Evolutionary conservation across 2,113 vertebrate genomes (phyloP), one percentile per base, ranked within the genome.

Genomic region (Equus quagga): DNA sequence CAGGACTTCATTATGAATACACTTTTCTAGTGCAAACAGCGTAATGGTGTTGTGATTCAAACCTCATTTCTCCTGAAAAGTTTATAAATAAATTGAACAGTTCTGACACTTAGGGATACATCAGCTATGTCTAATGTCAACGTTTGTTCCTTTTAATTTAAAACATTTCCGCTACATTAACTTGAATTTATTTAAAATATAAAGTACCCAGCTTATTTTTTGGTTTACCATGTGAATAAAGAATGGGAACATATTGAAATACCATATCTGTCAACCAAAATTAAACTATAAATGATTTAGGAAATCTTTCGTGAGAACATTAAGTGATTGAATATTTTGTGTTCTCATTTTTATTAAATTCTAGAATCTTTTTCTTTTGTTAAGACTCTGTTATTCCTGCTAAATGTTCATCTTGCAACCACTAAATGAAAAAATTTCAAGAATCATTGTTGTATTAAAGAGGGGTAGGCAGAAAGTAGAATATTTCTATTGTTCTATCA

Each of bases 221-320:
- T 92, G 88, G 81, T 81, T 96, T 97, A 87, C n/a, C 79, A 79
- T 31, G 56, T 94, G 36, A 83, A 72, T 78, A 73, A 14, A 96
- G 91, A 82, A 91, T 94, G 72, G n/a, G 81, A 4, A 90, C 2
- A 10, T 89, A 65, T n/a, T 91, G 26, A 96, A 95, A 33, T 83
- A 65, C 11, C 36, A 2, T 83, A 72, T 96, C 95, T 56, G 62
- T 60, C 81, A 80, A 90, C 19, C 19, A 92, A 81, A 82, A 14
- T 78, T 82, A 94, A 76, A 76, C 0, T 70, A 7, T 79, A 83
- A n/a, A 75, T 33, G 75, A 56, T 44, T 82, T 51, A 90, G 10
- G 69, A 97, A 97, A 54, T 89, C 44, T 72, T 91, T 82, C 87
- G 23, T 54, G 26, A 33, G 15, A 18, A 31, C 54, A 82, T 90